Evolutionary conservation across 92 coral and sea anemone genomes (phyloP).

Genomic region (Pocillopora grandis): DNA sequence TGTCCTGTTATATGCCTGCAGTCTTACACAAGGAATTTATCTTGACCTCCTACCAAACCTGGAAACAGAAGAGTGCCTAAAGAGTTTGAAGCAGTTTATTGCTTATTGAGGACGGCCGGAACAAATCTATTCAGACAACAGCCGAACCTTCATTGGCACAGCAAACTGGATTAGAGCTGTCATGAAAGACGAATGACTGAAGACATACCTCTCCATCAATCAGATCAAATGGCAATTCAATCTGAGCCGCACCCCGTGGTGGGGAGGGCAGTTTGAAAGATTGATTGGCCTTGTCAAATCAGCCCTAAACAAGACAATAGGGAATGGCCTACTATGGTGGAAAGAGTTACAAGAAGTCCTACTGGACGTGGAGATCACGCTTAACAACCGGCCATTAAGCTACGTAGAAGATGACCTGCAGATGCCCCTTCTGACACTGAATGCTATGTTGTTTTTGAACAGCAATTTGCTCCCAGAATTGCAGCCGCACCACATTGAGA

Average conservation of each 20-base stretch:
- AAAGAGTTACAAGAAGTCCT: not conserved
- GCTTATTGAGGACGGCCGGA: not conserved
- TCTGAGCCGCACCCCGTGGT: not conserved
- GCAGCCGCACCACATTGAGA: slow-evolving; percentile 1
- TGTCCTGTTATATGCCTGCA: not conserved
- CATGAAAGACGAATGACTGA: not conserved
- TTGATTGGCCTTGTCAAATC: not conserved
- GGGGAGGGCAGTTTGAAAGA: slow-evolving; percentile 1
- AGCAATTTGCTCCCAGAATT: slow-evolving; percentile 4
- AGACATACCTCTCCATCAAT: not conserved
- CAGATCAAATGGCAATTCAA: slow-evolving; percentile 2
- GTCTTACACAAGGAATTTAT: not conserved
- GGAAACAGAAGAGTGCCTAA: not conserved
- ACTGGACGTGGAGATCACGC: not conserved
- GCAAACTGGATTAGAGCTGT: not conserved
- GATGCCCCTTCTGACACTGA: not conserved
- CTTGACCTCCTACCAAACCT: not conserved
- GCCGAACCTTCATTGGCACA: not conserved
- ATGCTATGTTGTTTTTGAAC: not conserved
- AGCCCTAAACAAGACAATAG: slow-evolving; percentile 1
- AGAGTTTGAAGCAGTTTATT: not conserved
- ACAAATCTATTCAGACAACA: not conserved
- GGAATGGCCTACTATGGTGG: not conserved
- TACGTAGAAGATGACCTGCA: slow-evolving; percentile 5
- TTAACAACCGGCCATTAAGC: slow-evolving; percentile 4